Evolutionary conservation across 2,113 vertebrate species (phyloP).

Genomic region (Embiotoca jacksoni): DNA sequence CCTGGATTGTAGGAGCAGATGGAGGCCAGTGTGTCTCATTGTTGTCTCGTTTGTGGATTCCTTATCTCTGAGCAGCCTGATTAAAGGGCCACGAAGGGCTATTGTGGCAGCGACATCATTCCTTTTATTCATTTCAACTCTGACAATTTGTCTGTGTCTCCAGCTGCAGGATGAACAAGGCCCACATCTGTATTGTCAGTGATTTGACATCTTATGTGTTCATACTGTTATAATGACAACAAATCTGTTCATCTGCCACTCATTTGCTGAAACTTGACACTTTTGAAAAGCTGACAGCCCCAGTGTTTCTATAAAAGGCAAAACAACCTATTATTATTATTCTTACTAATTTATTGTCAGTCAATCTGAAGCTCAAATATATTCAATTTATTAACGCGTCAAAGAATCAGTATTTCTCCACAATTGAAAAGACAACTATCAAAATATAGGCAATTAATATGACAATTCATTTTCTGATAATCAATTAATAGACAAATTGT

Average conservation of each 20-base stretch:
- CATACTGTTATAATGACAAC: too few species aligned
- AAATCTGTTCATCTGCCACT: too few species aligned
- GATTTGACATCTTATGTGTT: too few species aligned
- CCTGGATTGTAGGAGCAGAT: not conserved
- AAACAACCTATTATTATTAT: too few species aligned
- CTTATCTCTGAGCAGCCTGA: constrained; percentile 39
- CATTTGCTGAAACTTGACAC: too few species aligned
- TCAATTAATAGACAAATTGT: not conserved
- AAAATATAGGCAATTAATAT: not conserved
- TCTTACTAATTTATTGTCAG: not conserved
- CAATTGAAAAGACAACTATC: not conserved
- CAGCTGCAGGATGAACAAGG: not conserved
- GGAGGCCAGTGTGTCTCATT: constrained; percentile 16
- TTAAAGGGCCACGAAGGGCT: constrained; percentile 28
- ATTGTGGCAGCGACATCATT: constrained; percentile 29
- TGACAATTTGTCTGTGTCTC: not conserved
- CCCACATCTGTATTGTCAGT: too few species aligned
- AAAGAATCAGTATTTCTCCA: too few species aligned
- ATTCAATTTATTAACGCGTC: not conserved
- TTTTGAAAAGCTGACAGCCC: too few species aligned
- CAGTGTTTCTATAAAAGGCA: too few species aligned
- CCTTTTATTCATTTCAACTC: constrained; percentile 1
- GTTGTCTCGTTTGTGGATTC: constrained; percentile 12
- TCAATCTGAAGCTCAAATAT: not conserved
- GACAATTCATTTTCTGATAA: not conserved